Conservation (phyloP, 2,113 vertebrate species). For the Phocoena sinus region DNA sequence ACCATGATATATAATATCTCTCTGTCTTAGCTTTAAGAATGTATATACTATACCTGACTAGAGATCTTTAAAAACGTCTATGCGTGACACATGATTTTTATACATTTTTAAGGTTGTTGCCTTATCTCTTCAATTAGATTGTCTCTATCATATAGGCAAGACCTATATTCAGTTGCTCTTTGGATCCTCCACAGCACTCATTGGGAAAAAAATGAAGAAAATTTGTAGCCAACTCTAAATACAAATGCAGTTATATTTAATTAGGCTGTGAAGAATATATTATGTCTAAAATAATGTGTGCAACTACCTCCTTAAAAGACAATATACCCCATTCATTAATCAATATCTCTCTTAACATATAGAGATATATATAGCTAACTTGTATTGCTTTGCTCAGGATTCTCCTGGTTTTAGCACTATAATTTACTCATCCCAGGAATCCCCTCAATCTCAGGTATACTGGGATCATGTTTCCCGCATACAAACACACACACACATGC, state of each 20-base stretch:
- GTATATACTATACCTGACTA: background rate
- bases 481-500: background rate
- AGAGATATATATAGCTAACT: background rate
- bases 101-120: background rate
- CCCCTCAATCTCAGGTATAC: background rate
- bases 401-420: background rate
- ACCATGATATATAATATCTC: background rate
- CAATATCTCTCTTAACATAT: background rate
- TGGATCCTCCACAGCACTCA: background rate
- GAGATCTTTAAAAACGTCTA: background rate
- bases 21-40: background rate
- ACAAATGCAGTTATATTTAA: background rate
- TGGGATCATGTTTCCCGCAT: background rate
- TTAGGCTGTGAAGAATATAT: background rate
- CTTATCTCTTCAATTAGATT: background rate
- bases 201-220: background rate
- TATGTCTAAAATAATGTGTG: background rate
- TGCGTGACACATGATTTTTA: background rate
- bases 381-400: background rate
- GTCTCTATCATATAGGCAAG: background rate
- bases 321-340: background rate
- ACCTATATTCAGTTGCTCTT: background rate
- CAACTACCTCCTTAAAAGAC: background rate
- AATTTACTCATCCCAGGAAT: background rate
- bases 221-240: background rate